Conservation (phyloP, 1,140 invertebrate species). For the Muscidifurax raptorellus region DNA sequence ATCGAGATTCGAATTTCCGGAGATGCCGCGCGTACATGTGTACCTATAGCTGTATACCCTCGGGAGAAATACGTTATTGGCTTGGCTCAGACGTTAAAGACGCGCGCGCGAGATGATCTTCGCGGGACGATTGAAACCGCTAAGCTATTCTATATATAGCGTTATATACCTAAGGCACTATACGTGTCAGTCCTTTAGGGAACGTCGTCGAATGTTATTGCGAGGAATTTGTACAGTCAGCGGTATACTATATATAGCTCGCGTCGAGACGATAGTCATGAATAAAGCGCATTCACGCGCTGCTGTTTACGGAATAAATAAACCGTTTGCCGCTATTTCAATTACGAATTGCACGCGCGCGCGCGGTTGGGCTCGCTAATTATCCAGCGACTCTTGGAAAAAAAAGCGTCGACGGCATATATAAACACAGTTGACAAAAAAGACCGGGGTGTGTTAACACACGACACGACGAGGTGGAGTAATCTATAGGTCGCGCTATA, state of each 20-base stretch:
- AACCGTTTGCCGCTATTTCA: not conserved
- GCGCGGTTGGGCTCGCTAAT: not conserved
- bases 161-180: not conserved
- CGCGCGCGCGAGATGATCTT: not conserved
- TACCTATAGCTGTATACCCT: not conserved
- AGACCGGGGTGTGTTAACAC: not conserved
- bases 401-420: not conserved
- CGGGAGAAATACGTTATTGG: constrained; percentile 15
- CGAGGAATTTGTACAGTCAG: not conserved
- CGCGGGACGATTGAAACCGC: not conserved
- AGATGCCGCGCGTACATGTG: not conserved
- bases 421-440: not conserved
- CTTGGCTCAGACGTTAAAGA: not conserved
- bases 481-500: not conserved
- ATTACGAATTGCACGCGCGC: not conserved
- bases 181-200: not conserved
- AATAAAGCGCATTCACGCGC: not conserved
- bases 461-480: not conserved
- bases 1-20: not conserved
- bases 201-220: not conserved
- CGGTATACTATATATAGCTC: not conserved
- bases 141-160: too few species aligned
- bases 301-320: not conserved
- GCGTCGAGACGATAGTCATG: not conserved
- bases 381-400: not conserved